Percentiles rank a stretch among this genome's conserved stretches.
phyloP scores from a whole-genome alignment of 2,113 vertebrate genomes.

The Channa maculata region DNA sequence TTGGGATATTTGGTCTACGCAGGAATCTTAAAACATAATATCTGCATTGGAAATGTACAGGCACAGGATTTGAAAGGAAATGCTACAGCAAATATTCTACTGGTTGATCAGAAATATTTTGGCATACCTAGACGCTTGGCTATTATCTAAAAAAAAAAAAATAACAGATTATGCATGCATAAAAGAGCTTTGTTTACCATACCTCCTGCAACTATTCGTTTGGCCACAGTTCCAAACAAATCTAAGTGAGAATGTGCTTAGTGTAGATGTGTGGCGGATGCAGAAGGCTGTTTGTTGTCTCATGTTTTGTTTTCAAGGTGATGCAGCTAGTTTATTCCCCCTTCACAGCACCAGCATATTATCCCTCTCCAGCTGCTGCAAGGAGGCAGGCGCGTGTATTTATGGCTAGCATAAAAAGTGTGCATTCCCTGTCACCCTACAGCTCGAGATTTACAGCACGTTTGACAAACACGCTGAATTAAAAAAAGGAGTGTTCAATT shows the following conservation, averaged over 20 bases:
- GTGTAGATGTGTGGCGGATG: conserved; percentile 31
- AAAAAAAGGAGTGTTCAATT: conserved; percentile 69
- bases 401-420: conserved; percentile 78
- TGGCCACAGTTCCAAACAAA: conserved; percentile 35
- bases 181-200: conserved; percentile 54
- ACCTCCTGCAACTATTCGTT: conserved; percentile 39
- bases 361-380: conserved; percentile 66
- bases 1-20: not conserved
- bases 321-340: conserved; percentile 57
- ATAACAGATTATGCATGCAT: conserved; percentile 60
- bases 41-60: not conserved
- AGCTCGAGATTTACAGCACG: conserved; percentile 70
- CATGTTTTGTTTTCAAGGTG: conserved; percentile 67
- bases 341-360: conserved; percentile 66
- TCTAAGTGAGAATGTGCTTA: conserved; percentile 28
- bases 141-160: conserved; percentile 33
- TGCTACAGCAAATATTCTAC: conserved; percentile 21
- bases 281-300: conserved; percentile 36
- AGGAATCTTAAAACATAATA: not conserved
- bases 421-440: conserved; percentile 71
- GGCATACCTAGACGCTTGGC: conserved; percentile 11
- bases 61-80: not conserved
- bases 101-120: conserved; percentile 17
- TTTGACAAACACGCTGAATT: conserved; percentile 73
- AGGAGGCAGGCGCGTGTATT: conserved; percentile 74